These are phyloP conservation scores for Phytoseiulus persimilis DNA, from an alignment of 2,888 invertebrate genomes.

Conservation along the genomic window DNA sequence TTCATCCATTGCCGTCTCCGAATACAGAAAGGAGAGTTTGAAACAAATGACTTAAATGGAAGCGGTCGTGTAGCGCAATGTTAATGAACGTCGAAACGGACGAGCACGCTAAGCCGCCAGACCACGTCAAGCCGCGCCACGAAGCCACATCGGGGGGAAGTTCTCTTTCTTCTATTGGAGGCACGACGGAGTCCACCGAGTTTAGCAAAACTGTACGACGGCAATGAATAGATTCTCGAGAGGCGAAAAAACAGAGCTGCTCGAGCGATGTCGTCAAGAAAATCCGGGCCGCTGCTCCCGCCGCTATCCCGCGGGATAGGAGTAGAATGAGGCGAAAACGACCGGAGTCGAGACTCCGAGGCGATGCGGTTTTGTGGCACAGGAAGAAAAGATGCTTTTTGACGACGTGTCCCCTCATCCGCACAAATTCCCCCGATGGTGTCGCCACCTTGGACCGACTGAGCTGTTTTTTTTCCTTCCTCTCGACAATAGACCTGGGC, in stretches of 20 bases:
- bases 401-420: background rate
- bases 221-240: background rate
- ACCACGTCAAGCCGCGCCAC: background rate
- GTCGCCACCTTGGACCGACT: background rate
- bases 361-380: background rate
- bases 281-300: no score
- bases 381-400: background rate
- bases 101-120: background rate
- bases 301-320: background rate
- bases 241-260: background rate
- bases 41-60: constrained; percentile 35
- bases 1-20: background rate
- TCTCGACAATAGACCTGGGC: background rate
- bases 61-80: constrained; percentile 15
- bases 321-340: background rate
- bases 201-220: background rate
- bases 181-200: background rate
- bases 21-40: background rate
- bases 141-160: background rate
- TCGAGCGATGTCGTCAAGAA: no score
- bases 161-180: background rate
- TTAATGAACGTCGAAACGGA: constrained; percentile 15
- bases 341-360: background rate
- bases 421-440: background rate
- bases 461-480: background rate